Base-by-base conservation (phyloP, 2,113 vertebrate genomes). In the Tapirus terrestris region DNA sequence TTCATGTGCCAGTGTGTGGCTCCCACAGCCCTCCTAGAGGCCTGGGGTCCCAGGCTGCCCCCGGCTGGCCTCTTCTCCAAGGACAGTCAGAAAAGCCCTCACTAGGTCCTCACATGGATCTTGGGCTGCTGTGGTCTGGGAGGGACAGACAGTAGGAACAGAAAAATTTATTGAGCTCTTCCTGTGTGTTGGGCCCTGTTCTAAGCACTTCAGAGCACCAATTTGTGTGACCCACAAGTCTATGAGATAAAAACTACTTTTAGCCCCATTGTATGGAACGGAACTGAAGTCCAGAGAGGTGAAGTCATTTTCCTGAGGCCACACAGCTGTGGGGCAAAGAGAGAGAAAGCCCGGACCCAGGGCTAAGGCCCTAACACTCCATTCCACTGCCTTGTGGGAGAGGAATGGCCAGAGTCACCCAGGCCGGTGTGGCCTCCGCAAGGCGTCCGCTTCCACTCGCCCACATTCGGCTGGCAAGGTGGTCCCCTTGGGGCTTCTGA, bases 81-180 rank as follows among this genome's bases (percentile, higher is more conserved):
- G 70, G 20, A 79, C 23, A 27, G 36, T 18, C 16, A 11, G 25
- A 5, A 36, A n/a, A 27, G 25, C 12, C 14, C 45, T n/a, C 1
- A 0, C 8, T 0, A 13, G 67, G 43, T 31, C 45, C 20, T 5
- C 3, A 39, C 12, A 2, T 2, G 0, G 39, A 1, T 8, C 27
- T 6, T 6, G 60, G 31, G 70, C 39, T 9, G 39, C 70, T 21
- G 6, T 1, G 9, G 53, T 33, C 36, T 7, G 18, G 39, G 61
- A 6, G 60, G 45, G 48, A 13, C 25, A 11, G 73, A 8, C 0
- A 0, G 11, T 18, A 1, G 20, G 31, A 5, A 1, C 25, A n/a
- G n/a, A 31, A 7, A 27, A 73, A 17, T 8, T 39, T 25, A 16
- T 0, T 4, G 53, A 43, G 60, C 6, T 23, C 16, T 23, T 53